These are phyloP conservation scores for Umimayanthus chanpuru DNA, from an alignment of 92 coral and sea anemone genomes.

Conservation along the genomic window DNA sequence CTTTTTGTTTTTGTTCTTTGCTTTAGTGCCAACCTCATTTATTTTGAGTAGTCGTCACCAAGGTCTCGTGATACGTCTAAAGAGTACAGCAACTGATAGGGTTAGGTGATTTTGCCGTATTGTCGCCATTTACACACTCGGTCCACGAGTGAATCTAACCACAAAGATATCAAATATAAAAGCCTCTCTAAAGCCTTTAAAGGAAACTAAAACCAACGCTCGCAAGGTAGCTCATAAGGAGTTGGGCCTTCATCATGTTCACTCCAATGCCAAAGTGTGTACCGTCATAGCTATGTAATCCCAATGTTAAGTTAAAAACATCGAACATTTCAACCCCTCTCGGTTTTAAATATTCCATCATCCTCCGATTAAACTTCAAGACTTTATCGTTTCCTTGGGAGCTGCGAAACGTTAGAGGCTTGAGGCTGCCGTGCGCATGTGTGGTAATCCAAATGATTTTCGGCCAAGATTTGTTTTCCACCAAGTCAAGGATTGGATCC, in stretches of 20 bases:
- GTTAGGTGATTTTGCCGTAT: too few species aligned
- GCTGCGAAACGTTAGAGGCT: constrained; percentile 45
- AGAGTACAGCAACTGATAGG: too few species aligned
- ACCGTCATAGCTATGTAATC: constrained; percentile 74
- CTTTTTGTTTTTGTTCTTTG: too few species aligned
- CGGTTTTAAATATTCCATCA: constrained; percentile 46
- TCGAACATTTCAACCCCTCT: constrained; percentile 57
- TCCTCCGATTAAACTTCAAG: constrained; percentile 39
- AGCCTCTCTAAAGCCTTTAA: too few species aligned
- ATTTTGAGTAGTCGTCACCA: too few species aligned
- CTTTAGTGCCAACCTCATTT: too few species aligned
- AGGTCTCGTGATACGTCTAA: too few species aligned
- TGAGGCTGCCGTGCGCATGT: constrained; percentile 65
- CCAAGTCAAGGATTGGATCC: constrained; percentile 55
- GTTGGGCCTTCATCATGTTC: constrained; percentile 42
- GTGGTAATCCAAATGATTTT: constrained; percentile 61
- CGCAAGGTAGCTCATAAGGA: constrained; percentile 31
- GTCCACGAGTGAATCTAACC: too few species aligned
- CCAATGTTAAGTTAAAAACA: constrained; percentile 57
- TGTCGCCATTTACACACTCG: too few species aligned
- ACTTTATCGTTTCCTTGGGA: constrained; percentile 48
- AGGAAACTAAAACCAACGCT: too few species aligned
- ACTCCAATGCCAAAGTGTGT: constrained; percentile 74
- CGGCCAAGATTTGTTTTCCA: constrained; percentile 57
- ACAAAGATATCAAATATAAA: too few species aligned